A percentile compares a stretch with the other conserved stretches of the same genome.
Conservation (phyloP, 1,140 invertebrate species). For the Drosophila pseudoananassae region DNA sequence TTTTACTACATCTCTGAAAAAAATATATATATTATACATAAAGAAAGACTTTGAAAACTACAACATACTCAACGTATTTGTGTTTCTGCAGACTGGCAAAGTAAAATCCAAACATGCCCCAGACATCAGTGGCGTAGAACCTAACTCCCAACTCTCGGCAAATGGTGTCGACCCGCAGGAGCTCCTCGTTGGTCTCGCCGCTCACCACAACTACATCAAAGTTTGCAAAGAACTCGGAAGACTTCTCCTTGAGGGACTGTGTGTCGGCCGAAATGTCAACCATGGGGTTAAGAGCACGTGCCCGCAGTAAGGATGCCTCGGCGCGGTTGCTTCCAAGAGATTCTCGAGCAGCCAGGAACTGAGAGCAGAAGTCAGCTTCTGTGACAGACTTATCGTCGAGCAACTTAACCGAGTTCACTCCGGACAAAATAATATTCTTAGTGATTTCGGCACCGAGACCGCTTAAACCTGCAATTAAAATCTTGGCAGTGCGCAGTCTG, state of each 20-base stretch:
- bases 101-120: slow-evolving; percentile 96
- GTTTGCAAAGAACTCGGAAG: slow-evolving; percentile 89
- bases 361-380: slow-evolving; percentile 90
- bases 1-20: slow-evolving; percentile 85
- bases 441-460: slow-evolving; percentile 97
- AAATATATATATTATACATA: background rate
- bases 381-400: slow-evolving; percentile 92
- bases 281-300: slow-evolving; percentile 95
- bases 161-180: slow-evolving; percentile 91
- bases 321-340: slow-evolving; percentile 92
- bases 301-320: slow-evolving; percentile 90
- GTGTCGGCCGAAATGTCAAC: slow-evolving; percentile 92
- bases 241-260: slow-evolving; percentile 86
- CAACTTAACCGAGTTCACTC: slow-evolving; percentile 95
- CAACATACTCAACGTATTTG: slow-evolving; percentile 93
- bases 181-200: slow-evolving; percentile 88
- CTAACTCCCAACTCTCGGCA: slow-evolving; percentile 92
- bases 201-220: slow-evolving; percentile 95
- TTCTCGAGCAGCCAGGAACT: slow-evolving; percentile 90
- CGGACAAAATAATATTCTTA: slow-evolving; percentile 98
- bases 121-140: slow-evolving; percentile 96
- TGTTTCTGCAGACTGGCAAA: slow-evolving; percentile 95
- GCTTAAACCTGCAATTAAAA: slow-evolving; percentile 94
- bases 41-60: background rate
- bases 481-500: slow-evolving; percentile 93